Percentiles rank a stretch among this genome's conserved stretches.
Evolutionary conservation across 2,888 invertebrate species (phyloP).

Genomic region (Hoplodrina ambigua): DNA sequence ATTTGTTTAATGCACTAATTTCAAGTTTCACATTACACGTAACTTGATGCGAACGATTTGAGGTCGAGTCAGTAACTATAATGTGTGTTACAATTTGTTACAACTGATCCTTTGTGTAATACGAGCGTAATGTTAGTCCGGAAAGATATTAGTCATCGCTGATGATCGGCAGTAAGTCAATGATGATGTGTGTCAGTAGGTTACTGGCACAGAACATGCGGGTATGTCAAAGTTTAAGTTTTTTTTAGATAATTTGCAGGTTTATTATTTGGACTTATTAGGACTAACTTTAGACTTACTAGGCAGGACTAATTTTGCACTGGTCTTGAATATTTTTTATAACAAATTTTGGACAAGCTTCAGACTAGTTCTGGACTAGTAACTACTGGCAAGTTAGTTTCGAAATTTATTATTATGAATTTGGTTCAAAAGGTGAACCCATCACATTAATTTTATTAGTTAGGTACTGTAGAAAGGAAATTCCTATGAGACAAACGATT

Average conservation of each 20-base stretch:
- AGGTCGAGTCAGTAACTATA: conserved; percentile 31
- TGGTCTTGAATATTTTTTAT: too few relatives aligned
- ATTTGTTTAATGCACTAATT: conserved; percentile 51
- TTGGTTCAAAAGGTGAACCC: too few relatives aligned
- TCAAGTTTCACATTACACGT: conserved; percentile 54
- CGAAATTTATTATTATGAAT: too few relatives aligned
- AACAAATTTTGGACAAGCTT: too few relatives aligned
- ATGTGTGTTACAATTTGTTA: conserved; percentile 20
- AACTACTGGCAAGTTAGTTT: too few relatives aligned
- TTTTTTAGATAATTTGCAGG: not conserved
- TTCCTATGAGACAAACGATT: too few relatives aligned
- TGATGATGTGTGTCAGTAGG: conserved; percentile 27
- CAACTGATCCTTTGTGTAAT: conserved; percentile 59
- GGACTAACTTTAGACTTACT: too few relatives aligned
- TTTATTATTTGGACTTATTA: too few relatives aligned
- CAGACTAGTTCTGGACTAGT: too few relatives aligned
- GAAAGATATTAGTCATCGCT: conserved; percentile 35
- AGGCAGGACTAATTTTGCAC: too few relatives aligned
- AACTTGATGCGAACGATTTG: conserved; percentile 45
- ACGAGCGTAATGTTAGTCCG: conserved; percentile 30
- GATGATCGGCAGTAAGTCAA: conserved; percentile 18
- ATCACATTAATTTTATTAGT: too few relatives aligned
- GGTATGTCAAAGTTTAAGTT: not conserved
- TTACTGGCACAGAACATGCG: conserved; percentile 19
- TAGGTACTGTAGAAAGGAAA: too few relatives aligned